Evolutionary conservation across 2,113 vertebrate genomes (phyloP), one percentile per base, ranked within the genome.

Genomic region (Ondatra zibethicus): DNA sequence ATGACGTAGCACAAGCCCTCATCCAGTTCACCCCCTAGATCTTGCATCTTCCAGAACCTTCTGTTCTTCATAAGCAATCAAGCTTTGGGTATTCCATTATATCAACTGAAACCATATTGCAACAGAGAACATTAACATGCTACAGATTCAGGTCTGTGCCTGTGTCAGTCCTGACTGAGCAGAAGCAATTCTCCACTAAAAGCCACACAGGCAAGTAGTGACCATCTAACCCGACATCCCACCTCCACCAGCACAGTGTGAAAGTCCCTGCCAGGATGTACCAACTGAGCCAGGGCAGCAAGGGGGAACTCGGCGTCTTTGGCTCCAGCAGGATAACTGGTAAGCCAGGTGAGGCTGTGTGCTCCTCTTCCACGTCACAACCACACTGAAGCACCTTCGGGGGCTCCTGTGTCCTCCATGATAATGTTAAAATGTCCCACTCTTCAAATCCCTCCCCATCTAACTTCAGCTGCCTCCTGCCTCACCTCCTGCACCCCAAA

Each of bases 111-210:
- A 52, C 5, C 45, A 9, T 13, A 19, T 45, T 50, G n/a, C 21
- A 4, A 2, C 42, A n/a, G 31, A 3, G 5, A 36, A 36, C 9
- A 13, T 55, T 6, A n/a, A 13, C n/a, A 73, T 1, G 0, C 21
- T 1, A 0, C 6, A 19, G 0, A 29, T 13, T 29, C 55, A 61
- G 25, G 33, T 36, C 90, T 52, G 33, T 1, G 7, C 80, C 63
- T 85, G 52, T 10, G 80, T 50, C 33, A 14, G 42, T 16, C 81
- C 42, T 25, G 16, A 29, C n/a, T 52, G 73, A 47, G 72, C 19
- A 82, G 61, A 70, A 76, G 58, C 6, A 6, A 75, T 29, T 36
- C 75, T 73, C 27, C 27, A 17, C n/a, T 63, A 47, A 68, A 55
- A 81, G 50, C 52, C 52, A 55, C 50, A 36, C 29, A 65, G 8